These are phyloP conservation scores for Phalacrocorax brasilianus DNA, from an alignment of 2,113 vertebrate species.

Conservation along the genomic window DNA sequence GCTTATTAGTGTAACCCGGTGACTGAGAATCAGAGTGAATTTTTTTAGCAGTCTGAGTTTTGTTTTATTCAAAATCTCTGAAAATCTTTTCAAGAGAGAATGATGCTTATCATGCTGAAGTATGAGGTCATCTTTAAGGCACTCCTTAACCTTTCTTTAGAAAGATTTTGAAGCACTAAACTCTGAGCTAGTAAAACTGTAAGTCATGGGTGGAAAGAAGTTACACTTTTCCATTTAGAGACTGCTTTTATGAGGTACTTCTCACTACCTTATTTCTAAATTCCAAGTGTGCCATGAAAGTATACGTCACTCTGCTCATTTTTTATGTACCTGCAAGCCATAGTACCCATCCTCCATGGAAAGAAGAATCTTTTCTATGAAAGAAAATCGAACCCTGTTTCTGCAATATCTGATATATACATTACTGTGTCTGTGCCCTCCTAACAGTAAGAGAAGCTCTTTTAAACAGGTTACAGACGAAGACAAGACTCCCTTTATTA, in stretches of 20 bases:
- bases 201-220: not conserved
- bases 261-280: not conserved
- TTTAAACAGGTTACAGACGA: not conserved
- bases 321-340: not conserved
- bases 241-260: not conserved
- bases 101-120: not conserved
- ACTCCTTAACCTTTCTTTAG: not conserved
- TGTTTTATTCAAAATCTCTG: not conserved
- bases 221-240: not conserved
- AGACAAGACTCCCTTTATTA: not conserved
- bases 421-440: not conserved
- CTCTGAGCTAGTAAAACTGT: not conserved
- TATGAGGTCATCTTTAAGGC: not conserved
- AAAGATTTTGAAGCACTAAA: not conserved
- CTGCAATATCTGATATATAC: not conserved
- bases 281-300: fast-evolving
- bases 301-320: not conserved
- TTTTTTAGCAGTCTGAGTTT: not conserved
- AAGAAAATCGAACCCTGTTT: not conserved
- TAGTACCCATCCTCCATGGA: not conserved
- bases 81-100: not conserved
- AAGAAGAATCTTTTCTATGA: not conserved
- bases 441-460: not conserved
- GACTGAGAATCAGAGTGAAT: not conserved
- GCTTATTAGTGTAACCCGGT: not conserved